These are phyloP conservation scores for Neostethus bicornis DNA, from an alignment of 2,797 vertebrate species.

Conservation along the genomic window DNA sequence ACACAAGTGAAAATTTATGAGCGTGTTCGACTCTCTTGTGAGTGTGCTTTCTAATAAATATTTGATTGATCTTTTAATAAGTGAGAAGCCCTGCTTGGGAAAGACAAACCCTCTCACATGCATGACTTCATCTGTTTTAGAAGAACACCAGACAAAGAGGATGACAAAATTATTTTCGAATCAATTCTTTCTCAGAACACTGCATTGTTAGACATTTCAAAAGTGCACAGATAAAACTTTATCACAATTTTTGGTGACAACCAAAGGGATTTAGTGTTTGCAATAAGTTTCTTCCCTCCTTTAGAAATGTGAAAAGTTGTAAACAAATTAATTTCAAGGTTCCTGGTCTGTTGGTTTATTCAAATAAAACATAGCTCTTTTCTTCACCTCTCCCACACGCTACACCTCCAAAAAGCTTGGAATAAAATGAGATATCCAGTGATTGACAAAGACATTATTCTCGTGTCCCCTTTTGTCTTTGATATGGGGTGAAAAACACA, in stretches of 20 bases:
- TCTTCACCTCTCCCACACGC: slow-evolving; percentile 22
- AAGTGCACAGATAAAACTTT: slow-evolving; percentile 1
- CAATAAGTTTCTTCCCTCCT: slow-evolving; percentile 7
- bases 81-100: slow-evolving; percentile 50
- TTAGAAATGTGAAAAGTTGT: slow-evolving; percentile 11
- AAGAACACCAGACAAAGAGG: slow-evolving; percentile 1
- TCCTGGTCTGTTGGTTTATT: slow-evolving; percentile 12
- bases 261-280: neutral
- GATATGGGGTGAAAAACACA: slow-evolving; percentile 6
- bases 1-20: slow-evolving; percentile 39
- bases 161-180: slow-evolving; percentile 32
- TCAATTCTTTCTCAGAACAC: neutral
- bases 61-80: slow-evolving; percentile 69
- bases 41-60: slow-evolving; percentile 57
- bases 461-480: slow-evolving; percentile 26
- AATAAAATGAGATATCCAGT: slow-evolving; percentile 33
- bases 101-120: slow-evolving; percentile 26
- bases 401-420: neutral
- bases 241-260: slow-evolving; percentile 6
- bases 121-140: slow-evolving; percentile 26
- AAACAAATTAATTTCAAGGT: slow-evolving; percentile 21
- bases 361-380: slow-evolving; percentile 10
- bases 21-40: slow-evolving; percentile 36
- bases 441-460: slow-evolving; percentile 20
- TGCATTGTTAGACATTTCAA: slow-evolving; percentile 1